Evolutionary conservation across 2,888 invertebrate genomes (phyloP), one percentile per base, ranked within the genome.

Genomic region (Spodoptera picta): DNA sequence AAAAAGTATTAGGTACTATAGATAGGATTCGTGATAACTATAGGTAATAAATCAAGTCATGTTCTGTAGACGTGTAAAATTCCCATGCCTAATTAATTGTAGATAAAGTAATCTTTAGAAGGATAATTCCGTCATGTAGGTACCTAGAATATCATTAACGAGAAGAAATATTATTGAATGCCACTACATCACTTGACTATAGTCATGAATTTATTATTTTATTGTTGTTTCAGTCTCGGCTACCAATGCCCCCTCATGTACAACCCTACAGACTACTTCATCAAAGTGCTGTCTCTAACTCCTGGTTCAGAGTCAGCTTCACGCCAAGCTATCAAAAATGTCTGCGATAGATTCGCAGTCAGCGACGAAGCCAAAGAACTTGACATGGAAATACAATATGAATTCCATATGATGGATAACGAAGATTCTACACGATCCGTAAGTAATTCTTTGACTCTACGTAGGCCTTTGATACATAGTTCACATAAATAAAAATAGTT

Each of bases 191-290:
- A 19, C 19, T 19, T 1, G 19, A 19, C 19, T 19, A 19, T 19
- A 19, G 19, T 19, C 2, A 14, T 14, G 14, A 19, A 19, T 19
- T 19, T 19, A 19, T 19, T 19, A 11, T 19, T 0, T 1, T 56
- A 27, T 7, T 0, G 52, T 59, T 41, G 57, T 67, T 73, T 5
- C 88, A 97, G 97, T 59, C 92, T 96, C 53, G 97, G 97, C 11
- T 97, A 97, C 88, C 92, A 95, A 46, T 98, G 98, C 79, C 98
- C 98, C 0, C 92, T 95, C 43, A 97, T 97, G 55, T 98, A 97
- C 92, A 99, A 98, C 87, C 98, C 98, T 0, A 98, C 98, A 0
- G 99, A 99, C 87, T 98, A 97, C 91, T 96, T 98, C 83, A 97
- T 99, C 73, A 96, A 97, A 77, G 97, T 97, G 0, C 88, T 99